Conservation (phyloP, 2,797 vertebrate genomes). For the Halcyon leucocephala region DNA sequence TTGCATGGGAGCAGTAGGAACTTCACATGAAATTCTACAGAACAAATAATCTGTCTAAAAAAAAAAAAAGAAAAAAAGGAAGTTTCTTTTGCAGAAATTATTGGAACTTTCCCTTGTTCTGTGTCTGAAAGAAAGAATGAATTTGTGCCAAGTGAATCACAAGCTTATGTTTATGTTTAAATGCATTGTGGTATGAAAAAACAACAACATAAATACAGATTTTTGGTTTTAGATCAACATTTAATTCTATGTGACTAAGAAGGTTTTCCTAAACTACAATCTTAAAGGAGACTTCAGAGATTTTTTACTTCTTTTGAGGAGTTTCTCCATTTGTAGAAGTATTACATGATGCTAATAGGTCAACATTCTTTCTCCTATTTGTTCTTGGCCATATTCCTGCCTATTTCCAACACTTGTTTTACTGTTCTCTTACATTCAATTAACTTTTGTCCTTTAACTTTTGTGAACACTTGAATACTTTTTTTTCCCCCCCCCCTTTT, state of each 20-base stretch:
- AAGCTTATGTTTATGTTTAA: not conserved
- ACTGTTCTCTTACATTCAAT: not conserved
- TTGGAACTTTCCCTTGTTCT: not conserved
- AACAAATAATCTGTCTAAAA: not conserved
- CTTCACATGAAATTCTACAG: not conserved
- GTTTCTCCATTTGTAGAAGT: not conserved
- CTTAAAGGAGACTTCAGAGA: not conserved
- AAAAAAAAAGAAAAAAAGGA: too few species aligned
- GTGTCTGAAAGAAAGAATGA: not conserved
- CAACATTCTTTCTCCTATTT: not conserved
- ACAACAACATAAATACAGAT: not conserved
- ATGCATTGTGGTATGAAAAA: not conserved
- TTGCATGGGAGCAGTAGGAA: not conserved
- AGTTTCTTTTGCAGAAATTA: not conserved
- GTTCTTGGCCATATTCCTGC: not conserved
- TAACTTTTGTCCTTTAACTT: not conserved
- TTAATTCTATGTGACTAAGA: too few species aligned
- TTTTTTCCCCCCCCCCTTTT: not conserved
- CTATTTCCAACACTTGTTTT: not conserved
- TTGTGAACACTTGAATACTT: not conserved
- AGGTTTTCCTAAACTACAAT: not conserved
- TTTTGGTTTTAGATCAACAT: not conserved
- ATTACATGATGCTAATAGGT: not conserved
- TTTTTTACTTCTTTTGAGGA: not conserved
- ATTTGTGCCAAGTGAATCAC: not conserved